phyloP scores from a whole-genome alignment of 1,140 invertebrate species.

The Bombus cullumanus region DNA sequence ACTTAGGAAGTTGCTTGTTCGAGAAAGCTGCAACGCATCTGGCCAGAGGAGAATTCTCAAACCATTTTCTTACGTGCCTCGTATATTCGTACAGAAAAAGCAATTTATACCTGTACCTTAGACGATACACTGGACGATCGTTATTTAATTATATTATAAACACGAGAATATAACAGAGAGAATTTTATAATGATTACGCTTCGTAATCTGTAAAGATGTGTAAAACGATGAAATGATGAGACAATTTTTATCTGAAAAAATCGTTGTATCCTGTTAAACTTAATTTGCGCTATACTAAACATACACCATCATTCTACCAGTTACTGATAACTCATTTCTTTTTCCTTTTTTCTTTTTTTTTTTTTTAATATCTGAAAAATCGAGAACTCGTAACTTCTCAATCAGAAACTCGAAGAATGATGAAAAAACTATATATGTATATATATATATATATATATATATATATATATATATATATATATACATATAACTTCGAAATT shows the following conservation, averaged over 20 bases:
- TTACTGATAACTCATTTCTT: slow-evolving; percentile 4
- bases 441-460: background rate
- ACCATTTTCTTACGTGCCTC: background rate
- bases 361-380: background rate
- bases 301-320: slow-evolving; percentile 9
- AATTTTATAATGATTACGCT: slow-evolving; percentile 20
- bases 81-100: background rate
- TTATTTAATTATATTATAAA: slow-evolving; percentile 54
- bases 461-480: background rate
- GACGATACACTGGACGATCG: slow-evolving; percentile 27
- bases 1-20: background rate
- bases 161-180: slow-evolving; percentile 36
- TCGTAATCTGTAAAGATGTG: slow-evolving; percentile 23
- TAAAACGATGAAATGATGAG: slow-evolving; percentile 7
- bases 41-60: slow-evolving; percentile 9
- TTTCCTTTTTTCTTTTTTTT: too few relatives aligned
- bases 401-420: slow-evolving; percentile 55
- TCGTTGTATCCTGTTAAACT: background rate
- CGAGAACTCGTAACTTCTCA: slow-evolving; percentile 4
- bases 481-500: background rate
- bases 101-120: slow-evolving; percentile 22
- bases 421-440: background rate
- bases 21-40: background rate
- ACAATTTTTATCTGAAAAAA: background rate
- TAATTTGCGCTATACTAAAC: background rate